These are phyloP conservation scores for Burhinus oedicnemus DNA, from an alignment of 2,113 vertebrate genomes.

Conservation along the genomic window DNA sequence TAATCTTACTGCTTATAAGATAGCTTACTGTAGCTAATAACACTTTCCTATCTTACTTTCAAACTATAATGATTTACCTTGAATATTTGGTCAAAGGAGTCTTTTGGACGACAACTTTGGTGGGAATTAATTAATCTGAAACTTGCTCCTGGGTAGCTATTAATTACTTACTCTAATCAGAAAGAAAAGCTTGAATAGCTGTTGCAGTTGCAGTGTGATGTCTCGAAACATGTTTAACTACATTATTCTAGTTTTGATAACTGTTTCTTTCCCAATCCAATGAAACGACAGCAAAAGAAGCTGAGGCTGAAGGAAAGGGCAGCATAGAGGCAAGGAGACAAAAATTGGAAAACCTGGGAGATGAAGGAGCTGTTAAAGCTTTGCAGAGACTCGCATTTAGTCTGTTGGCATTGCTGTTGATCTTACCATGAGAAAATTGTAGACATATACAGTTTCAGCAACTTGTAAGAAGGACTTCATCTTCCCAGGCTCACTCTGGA, in stretches of 20 bases:
- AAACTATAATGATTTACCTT: neutral
- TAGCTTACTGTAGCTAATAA: neutral
- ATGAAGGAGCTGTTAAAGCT: neutral
- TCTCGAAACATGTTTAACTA: neutral
- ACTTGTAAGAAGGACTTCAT: neutral
- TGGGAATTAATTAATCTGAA: constrained; percentile 13
- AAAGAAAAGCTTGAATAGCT: neutral
- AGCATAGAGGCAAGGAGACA: neutral
- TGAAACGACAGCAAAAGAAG: neutral
- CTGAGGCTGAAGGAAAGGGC: neutral
- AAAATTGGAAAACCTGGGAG: neutral
- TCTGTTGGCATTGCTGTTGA: neutral
- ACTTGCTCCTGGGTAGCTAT: neutral
- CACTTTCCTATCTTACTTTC: neutral
- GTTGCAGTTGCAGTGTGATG: neutral
- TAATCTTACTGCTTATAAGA: neutral
- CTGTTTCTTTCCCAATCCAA: neutral
- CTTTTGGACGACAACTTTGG: neutral
- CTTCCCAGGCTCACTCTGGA: neutral
- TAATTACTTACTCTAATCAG: constrained; percentile 2
- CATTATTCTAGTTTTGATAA: neutral
- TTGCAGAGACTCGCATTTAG: neutral
- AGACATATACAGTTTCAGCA: neutral
- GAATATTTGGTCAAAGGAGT: neutral
- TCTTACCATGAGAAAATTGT: neutral